Conservation (phyloP, 2,888 invertebrate species). For the Aporophyla lueneburgensis region DNA sequence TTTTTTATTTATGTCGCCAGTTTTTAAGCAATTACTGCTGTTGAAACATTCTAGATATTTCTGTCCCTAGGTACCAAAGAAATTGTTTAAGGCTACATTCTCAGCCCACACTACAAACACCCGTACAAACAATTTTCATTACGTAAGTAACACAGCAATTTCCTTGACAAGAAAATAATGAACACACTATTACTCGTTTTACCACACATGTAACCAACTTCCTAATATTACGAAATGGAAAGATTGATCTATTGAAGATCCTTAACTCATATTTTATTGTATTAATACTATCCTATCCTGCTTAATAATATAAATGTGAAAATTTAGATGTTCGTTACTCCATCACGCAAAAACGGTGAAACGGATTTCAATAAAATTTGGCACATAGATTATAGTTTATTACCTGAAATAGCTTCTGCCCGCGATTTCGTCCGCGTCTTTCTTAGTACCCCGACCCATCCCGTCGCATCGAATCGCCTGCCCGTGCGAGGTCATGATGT, state of each 20-base stretch:
- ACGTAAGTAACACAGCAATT: constrained; percentile 22
- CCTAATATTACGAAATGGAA: constrained; percentile 31
- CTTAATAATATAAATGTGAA: too few relatives aligned
- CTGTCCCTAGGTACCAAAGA: background rate
- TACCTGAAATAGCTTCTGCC: too few relatives aligned
- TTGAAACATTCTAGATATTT: background rate
- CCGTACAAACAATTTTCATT: constrained; percentile 9
- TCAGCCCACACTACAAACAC: constrained; percentile 14
- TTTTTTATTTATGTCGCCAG: too few relatives aligned
- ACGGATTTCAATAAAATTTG: too few relatives aligned
- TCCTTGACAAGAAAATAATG: constrained; percentile 40
- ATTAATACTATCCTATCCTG: background rate
- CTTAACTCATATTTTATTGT: constrained; percentile 21
- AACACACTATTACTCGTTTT: constrained; percentile 8
- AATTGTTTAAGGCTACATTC: constrained; percentile 9
- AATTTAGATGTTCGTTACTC: too few relatives aligned
- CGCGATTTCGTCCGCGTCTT: too few relatives aligned
- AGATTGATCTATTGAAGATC: constrained; percentile 39
- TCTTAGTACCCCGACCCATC: too few relatives aligned
- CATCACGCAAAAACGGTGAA: too few relatives aligned
- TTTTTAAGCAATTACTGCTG: background rate
- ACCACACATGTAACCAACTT: constrained; percentile 21
- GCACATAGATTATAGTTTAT: too few relatives aligned
- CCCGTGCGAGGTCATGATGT: too few relatives aligned
- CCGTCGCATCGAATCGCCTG: too few relatives aligned